These are phyloP conservation scores for Macaria notata DNA, from an alignment of 2,888 invertebrate species.

Conservation along the genomic window DNA sequence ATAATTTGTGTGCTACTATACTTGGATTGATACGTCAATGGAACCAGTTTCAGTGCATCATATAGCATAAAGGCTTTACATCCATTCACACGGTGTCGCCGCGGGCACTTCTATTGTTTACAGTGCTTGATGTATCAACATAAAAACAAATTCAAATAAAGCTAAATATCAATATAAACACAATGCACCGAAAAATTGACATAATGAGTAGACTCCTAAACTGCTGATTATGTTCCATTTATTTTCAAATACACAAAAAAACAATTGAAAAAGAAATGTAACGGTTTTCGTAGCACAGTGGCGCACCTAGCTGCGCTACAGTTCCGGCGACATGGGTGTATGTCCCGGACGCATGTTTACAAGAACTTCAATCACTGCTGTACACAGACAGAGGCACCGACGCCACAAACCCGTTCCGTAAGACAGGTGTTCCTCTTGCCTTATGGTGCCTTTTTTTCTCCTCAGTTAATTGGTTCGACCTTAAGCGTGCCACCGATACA, in stretches of 20 bases:
- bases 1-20: too few species aligned
- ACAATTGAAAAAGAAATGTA: too few species aligned
- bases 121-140: slow-evolving; percentile 2
- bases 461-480: slow-evolving; percentile 45
- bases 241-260: too few species aligned
- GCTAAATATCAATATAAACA: not conserved
- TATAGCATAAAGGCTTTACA: slow-evolving; percentile 57
- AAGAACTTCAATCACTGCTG: slow-evolving; percentile 13
- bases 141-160: not conserved
- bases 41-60: slow-evolving; percentile 59
- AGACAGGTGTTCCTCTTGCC: slow-evolving; percentile 62
- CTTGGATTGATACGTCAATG: slow-evolving; percentile 45
- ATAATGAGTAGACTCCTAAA: too few species aligned
- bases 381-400: slow-evolving; percentile 31
- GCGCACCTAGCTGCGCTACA: not conserved
- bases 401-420: slow-evolving; percentile 63
- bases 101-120: slow-evolving; percentile 1
- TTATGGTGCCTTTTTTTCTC: slow-evolving; percentile 39
- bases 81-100: slow-evolving; percentile 63
- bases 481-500: slow-evolving; percentile 44
- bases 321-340: too few species aligned
- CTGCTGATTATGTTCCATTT: too few species aligned
- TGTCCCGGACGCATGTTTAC: too few species aligned
- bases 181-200: too few species aligned
- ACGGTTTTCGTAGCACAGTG: not conserved